Evolutionary conservation across 2,888 invertebrate species (phyloP).

Genomic region (Strigamia crassipes): DNA sequence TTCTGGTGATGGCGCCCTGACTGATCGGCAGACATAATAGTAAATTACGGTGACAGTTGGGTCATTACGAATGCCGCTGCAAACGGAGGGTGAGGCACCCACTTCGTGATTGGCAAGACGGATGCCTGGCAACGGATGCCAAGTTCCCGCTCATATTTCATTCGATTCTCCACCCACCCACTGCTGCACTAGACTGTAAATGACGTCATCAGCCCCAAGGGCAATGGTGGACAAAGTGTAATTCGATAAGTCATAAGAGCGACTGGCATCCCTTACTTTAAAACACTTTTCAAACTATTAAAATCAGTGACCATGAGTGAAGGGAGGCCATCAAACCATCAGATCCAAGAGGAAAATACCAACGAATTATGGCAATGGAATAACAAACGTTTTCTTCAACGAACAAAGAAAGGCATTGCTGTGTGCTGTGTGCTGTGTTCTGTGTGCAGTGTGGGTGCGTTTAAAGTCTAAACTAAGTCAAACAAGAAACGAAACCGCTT

Average conservation of each 20-base stretch:
- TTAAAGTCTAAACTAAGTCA: neutral
- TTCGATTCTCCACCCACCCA: constrained; percentile 21
- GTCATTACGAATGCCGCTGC: constrained; percentile 44
- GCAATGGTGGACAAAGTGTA: constrained; percentile 21
- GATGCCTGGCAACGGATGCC: constrained; percentile 46
- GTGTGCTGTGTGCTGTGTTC: neutral
- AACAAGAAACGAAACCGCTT: neutral
- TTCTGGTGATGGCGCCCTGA: constrained; percentile 46
- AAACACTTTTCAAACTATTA: constrained; percentile 21
- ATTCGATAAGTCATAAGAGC: constrained; percentile 7
- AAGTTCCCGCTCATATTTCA: constrained; percentile 45
- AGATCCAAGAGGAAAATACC: neutral
- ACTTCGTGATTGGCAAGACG: constrained; percentile 46
- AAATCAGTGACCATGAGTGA: constrained; percentile 11
- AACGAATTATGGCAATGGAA: neutral
- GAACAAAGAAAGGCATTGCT: neutral
- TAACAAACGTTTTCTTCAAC: neutral
- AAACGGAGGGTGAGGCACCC: constrained; percentile 38
- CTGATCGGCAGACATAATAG: constrained; percentile 47
- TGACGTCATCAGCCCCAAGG: constrained; percentile 21
- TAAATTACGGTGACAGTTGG: constrained; percentile 47
- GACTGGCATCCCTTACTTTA: neutral
- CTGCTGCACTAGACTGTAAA: constrained; percentile 16
- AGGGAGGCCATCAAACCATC: neutral
- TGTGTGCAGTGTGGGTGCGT: too few relatives aligned